Evolutionary conservation across 37 sponge, comb jelly and placozoan species (phyloP), one percentile per base, ranked within the genome.

Genomic region (Crambe crambe): DNA sequence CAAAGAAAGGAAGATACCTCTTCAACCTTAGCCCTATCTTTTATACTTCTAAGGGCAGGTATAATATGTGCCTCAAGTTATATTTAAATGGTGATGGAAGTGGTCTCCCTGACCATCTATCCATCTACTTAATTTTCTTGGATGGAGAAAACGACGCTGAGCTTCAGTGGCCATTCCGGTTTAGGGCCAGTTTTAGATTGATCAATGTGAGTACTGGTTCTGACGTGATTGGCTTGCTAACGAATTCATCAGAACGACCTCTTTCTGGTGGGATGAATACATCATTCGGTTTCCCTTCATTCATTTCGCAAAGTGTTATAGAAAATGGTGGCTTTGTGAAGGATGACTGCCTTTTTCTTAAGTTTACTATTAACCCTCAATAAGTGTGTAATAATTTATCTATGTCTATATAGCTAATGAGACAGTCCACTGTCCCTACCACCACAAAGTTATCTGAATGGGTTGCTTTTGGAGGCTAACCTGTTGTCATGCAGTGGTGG

Each of bases 141-240:
- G 63, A 72, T 34, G 89, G 93, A 65, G 93, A 92, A 77, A 87
- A 72, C 80, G 93, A 92, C 59, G 77, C 72, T 37, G 77, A 88
- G 51, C 82, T 92, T 35, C 77, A 58, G 32, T 92, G 93, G 93
- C 93, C 93, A 12, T 88, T 85, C 42, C 75, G 64, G 6, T 73
- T 78, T 59, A 83, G 83, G 67, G 86, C 85, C 8, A 84, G 85
- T 58, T 88, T 92, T 67, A 39, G 41, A 31, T 85, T 92, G 31
- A 37, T 92, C 80, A 88, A 88, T 72, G 82, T 83, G 69, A 44
- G n/a, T 8, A 74, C 51, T 2, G 75, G 70, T 3, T 25, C 61
- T 8, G 87, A 86, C 64, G 41, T 91, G 12, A 47, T 6, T 47
- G 10, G 6, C 51, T 47, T 12, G 6, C 10, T 47, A 47, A 15